phyloP scores from a whole-genome alignment of 1,140 invertebrate species.

The Fopius arisanus region DNA sequence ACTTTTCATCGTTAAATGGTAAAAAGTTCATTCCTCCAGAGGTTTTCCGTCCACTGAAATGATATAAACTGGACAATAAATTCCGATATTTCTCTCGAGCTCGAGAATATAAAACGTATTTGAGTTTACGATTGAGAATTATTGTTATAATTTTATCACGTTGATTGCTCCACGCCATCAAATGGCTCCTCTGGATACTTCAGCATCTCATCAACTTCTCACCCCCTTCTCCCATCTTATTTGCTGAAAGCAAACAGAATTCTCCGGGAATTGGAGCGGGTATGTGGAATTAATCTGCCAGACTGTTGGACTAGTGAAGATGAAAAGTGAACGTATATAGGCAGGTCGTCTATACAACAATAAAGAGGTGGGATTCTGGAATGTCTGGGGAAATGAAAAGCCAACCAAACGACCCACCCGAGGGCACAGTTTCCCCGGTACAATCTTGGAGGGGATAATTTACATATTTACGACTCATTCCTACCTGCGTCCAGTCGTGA shows the following conservation, averaged over 20 bases:
- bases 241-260: background rate
- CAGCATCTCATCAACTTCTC: background rate
- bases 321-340: background rate
- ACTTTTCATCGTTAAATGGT: background rate
- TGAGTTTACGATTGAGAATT: background rate
- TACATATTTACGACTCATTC: conserved; percentile 9
- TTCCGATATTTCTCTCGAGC: background rate
- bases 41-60: background rate
- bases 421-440: background rate
- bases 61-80: background rate
- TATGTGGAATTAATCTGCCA: background rate
- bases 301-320: conserved; percentile 1
- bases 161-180: background rate
- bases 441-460: background rate
- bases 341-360: background rate
- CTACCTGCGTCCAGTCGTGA: background rate
- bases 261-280: background rate
- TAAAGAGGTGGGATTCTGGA: background rate
- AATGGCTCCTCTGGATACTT: background rate
- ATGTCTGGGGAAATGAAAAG: conserved; percentile 1
- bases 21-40: background rate
- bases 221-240: background rate
- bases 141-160: background rate
- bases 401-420: background rate
- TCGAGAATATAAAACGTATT: background rate